Evolutionary conservation across 2,888 invertebrate genomes (phyloP).

Genomic region (Fabriciana adippe): DNA sequence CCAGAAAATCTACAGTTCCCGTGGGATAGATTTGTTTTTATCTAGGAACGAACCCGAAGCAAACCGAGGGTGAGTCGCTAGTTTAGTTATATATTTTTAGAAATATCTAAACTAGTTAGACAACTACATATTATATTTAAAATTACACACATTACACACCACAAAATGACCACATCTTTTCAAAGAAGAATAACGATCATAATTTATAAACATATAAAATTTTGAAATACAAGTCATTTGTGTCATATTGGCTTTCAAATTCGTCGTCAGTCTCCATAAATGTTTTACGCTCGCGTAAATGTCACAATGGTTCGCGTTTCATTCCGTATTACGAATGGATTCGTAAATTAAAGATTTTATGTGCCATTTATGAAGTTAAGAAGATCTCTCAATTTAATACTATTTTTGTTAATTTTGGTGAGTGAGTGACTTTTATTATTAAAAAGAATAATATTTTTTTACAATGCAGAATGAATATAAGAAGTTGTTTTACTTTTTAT

Average conservation of each 20-base stretch:
- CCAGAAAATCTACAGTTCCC: no score
- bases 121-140: no score
- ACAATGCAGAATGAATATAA: not conserved
- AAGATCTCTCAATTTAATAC: constrained; percentile 44
- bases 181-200: not conserved
- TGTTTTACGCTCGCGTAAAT: constrained; percentile 45
- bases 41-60: no score
- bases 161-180: no score
- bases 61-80: no score
- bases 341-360: constrained; percentile 54
- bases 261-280: constrained; percentile 42
- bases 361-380: constrained; percentile 51
- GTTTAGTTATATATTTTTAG: no score
- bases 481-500: not conserved
- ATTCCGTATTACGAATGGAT: constrained; percentile 48
- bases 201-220: not conserved
- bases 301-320: constrained; percentile 44
- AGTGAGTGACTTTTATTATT: constrained; percentile 16
- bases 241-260: constrained; percentile 26
- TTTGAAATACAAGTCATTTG: constrained; percentile 29
- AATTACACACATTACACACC: no score
- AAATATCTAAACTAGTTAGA: no score
- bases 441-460: not conserved
- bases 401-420: not conserved
- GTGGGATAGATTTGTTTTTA: no score